These are phyloP conservation scores for Ectemnius cavifrons DNA, from an alignment of 2,888 invertebrate species.

Conservation along the genomic window DNA sequence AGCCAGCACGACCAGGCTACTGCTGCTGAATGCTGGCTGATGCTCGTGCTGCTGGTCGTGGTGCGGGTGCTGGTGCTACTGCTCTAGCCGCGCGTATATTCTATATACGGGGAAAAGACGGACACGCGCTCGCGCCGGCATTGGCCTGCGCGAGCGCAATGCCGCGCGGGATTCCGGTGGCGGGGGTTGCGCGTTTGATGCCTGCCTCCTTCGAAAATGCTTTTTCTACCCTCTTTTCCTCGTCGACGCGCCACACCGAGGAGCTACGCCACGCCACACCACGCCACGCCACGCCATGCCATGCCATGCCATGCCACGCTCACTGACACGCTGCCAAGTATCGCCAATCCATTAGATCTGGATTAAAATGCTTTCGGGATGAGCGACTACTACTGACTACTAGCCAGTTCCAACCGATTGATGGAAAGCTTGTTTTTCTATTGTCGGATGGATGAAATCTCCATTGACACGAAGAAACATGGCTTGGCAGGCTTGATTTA, in stretches of 20 bases:
- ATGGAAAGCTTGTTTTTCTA: too few relatives aligned
- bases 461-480: too few relatives aligned
- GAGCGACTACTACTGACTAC: too few relatives aligned
- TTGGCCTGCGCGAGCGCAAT: slow-evolving; percentile 67
- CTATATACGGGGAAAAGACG: slow-evolving; percentile 33
- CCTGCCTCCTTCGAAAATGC: slow-evolving; percentile 55
- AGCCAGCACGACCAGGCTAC: slow-evolving; percentile 51
- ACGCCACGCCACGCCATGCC: slow-evolving; percentile 9
- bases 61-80: slow-evolving; percentile 65
- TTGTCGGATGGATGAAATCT: too few relatives aligned
- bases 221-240: slow-evolving; percentile 14
- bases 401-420: too few relatives aligned
- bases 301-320: slow-evolving; percentile 11
- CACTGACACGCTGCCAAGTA: slow-evolving; percentile 4
- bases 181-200: slow-evolving; percentile 58
- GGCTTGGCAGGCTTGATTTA: too few relatives aligned
- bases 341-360: too few relatives aligned
- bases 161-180: slow-evolving; percentile 56
- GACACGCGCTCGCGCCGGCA: slow-evolving; percentile 67
- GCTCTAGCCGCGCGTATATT: slow-evolving; percentile 56
- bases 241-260: neutral
- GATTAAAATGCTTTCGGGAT: too few relatives aligned
- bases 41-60: slow-evolving; percentile 55
- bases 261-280: neutral
- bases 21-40: slow-evolving; percentile 59